Evolutionary conservation across 2,888 invertebrate genomes (phyloP).

Genomic region (Plagiodera versicolora): DNA sequence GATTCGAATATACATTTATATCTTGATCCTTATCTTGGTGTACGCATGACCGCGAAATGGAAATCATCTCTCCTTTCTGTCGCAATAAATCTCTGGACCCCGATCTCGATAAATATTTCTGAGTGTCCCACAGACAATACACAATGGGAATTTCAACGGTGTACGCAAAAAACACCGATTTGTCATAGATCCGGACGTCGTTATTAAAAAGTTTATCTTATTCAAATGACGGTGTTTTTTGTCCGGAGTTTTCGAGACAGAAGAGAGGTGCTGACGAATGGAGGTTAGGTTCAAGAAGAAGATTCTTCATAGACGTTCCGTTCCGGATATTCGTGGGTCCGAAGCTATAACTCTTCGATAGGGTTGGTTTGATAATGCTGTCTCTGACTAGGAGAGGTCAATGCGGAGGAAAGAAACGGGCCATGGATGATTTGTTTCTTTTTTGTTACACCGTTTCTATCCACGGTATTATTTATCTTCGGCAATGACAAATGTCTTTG

Average conservation of each 20-base stretch:
- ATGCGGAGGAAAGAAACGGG: constrained; percentile 9
- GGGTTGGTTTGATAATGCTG: constrained; percentile 22
- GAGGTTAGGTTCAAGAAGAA: constrained; percentile 44
- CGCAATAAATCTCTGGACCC: constrained; percentile 6
- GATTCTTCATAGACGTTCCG: constrained; percentile 40
- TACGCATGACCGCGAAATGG: too few species aligned
- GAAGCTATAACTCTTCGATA: constrained; percentile 23
- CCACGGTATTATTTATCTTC: background rate
- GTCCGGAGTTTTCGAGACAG: constrained; percentile 6
- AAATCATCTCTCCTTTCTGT: background rate
- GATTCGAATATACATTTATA: too few species aligned
- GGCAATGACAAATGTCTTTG: background rate
- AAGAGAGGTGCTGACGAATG: constrained; percentile 41
- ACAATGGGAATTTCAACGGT: constrained; percentile 14
- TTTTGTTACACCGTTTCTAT: background rate
- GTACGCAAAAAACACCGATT: constrained; percentile 20
- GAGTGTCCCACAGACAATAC: constrained; percentile 14
- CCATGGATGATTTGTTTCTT: background rate
- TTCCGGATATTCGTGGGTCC: constrained; percentile 20
- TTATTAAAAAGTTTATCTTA: constrained; percentile 38
- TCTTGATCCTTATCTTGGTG: too few species aligned
- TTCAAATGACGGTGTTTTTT: constrained; percentile 42
- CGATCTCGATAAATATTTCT: constrained; percentile 12
- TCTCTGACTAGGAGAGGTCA: constrained; percentile 18
- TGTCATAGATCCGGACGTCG: constrained; percentile 18